phyloP scores from a whole-genome alignment of 1,140 invertebrate species.

The Apocrypta bakeri region DNA sequence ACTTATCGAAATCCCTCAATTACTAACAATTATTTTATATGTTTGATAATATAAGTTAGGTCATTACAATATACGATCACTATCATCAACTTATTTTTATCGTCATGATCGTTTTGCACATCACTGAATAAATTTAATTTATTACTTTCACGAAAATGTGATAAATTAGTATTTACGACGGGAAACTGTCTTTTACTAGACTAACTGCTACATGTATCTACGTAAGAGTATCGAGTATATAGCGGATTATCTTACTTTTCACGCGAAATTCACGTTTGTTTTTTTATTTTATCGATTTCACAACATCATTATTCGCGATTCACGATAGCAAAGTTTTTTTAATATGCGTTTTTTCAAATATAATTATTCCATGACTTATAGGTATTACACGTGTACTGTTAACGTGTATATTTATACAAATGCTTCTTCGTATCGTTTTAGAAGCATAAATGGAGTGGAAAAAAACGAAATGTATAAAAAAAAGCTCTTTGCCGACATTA shows the following conservation, averaged over 20 bases:
- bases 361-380: constrained; percentile 4
- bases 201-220: constrained; percentile 26
- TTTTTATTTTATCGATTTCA: neutral
- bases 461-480: constrained; percentile 20
- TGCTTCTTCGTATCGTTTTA: neutral
- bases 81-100: constrained; percentile 38
- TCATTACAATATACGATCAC: constrained; percentile 36
- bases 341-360: constrained; percentile 5
- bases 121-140: constrained; percentile 52
- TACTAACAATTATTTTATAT: constrained; percentile 43
- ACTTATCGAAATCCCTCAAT: constrained; percentile 45
- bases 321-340: neutral
- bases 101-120: constrained; percentile 38
- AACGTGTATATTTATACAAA: neutral
- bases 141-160: constrained; percentile 54
- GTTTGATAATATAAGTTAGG: constrained; percentile 35
- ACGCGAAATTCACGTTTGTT: constrained; percentile 4
- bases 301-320: constrained; percentile 15
- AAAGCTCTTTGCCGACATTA: constrained; percentile 10
- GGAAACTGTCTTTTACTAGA: constrained; percentile 44
- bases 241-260: constrained; percentile 8
- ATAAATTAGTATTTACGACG: constrained; percentile 56
- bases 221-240: constrained; percentile 12
- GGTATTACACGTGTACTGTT: constrained; percentile 20
- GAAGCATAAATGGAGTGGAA: neutral